Base-by-base conservation (phyloP, 2,888 invertebrate genomes). In the Acrobasis consociella region DNA sequence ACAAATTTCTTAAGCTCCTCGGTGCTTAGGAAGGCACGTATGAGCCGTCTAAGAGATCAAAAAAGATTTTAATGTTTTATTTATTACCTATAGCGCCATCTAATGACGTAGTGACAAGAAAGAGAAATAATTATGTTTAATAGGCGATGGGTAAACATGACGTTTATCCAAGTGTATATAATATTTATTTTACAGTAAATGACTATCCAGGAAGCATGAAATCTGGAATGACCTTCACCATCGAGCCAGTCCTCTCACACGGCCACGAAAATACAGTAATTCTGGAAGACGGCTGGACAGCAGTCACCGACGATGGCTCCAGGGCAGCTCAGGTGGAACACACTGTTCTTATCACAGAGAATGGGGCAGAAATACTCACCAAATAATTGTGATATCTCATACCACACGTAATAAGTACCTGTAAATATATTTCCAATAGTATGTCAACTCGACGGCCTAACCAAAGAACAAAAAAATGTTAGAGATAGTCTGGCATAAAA, bases 181-280 rank as follows among this genome's bases (percentile, higher is more conserved):
- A 22, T 62, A 37, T 53, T 46, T 56, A 49, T 7, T 49, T 84
- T 82, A 62, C 77, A 96, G 96, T 89, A 69, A 96, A 96, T 76
- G 78, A 93, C 60, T 91, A 93, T 71, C 93, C 94, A 0, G 97
- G 96, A 0, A 77, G 83, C 58, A 98, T 98, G 98, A 80, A 93
- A 71, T 86, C 96, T 3, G 98, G 98, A n/a, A 98, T 98, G 97
- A 97, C 97, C 0, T 99, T 99, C 78, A 99, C 99, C 0, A 97
- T 99, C 74, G 99, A 99, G 80, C 99, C 99, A 10, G 95, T 96
- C 9, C 78, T 99, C 15, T 95, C 96, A 1, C 96, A 97, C 71
- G 98, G 98, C 0, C 87, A 86, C 0, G 92, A 93, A 51, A 91
- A 95, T 62, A 93, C 97, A 1, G 93, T 94, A 31, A 92, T 97